phyloP scores from a whole-genome alignment of 2,113 vertebrate genomes.

The Ophiodon elongatus region DNA sequence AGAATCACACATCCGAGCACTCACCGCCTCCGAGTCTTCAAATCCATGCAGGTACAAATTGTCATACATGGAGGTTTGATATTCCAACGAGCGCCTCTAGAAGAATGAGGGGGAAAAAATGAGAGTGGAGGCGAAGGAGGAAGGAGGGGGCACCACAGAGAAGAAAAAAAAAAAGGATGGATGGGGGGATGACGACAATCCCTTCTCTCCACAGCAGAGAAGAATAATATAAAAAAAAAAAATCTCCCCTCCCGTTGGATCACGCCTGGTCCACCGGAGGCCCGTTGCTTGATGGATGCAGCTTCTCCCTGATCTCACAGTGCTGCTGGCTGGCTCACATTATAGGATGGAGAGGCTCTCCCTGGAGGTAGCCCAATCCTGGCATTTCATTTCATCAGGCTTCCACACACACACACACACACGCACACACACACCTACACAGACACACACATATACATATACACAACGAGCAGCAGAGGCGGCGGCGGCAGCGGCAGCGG shows the following conservation, averaged over 20 bases:
- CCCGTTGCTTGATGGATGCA: constrained; percentile 65
- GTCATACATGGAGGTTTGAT: constrained; percentile 83
- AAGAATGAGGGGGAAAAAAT: constrained; percentile 70
- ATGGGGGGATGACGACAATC: constrained; percentile 77
- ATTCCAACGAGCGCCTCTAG: constrained; percentile 74
- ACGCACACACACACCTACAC: neutral
- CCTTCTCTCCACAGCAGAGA: constrained; percentile 68
- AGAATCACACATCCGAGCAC: constrained; percentile 54
- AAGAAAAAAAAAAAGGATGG: constrained; percentile 56
- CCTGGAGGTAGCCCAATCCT: constrained; percentile 72
- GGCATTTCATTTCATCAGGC: constrained; percentile 73
- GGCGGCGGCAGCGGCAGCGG: constrained; percentile 46
- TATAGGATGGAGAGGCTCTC: constrained; percentile 72
- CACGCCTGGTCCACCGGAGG: constrained; percentile 67
- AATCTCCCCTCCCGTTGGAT: constrained; percentile 67
- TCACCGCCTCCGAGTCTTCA: constrained; percentile 83
- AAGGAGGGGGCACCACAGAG: constrained; percentile 67
- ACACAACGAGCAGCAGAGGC: constrained; percentile 63
- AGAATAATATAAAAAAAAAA: constrained; percentile 31
- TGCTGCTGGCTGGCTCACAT: constrained; percentile 72
- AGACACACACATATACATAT: constrained; percentile 48
- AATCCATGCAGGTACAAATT: constrained; percentile 85
- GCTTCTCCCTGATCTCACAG: constrained; percentile 69
- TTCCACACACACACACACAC: constrained; percentile 28
- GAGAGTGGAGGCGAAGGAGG: constrained; percentile 65